Conservation (phyloP, 2,113 vertebrate species). For the Pangasianodon hypophthalmus region DNA sequence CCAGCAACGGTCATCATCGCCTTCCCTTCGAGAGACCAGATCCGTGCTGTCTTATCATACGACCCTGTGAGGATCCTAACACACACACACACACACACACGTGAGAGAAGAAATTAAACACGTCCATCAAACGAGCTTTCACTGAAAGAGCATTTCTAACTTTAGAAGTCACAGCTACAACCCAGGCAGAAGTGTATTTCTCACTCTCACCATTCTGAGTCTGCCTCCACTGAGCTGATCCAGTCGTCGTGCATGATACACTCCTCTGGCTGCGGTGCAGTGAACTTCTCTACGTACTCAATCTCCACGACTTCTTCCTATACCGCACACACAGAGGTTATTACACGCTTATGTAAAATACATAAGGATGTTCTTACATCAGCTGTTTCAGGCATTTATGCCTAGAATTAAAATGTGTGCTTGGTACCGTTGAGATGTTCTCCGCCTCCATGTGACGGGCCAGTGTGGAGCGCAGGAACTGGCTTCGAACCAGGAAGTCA, state of each 20-base stretch:
- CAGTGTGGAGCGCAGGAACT: conserved; percentile 87
- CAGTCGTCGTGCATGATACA: conserved; percentile 97
- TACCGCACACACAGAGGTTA: conserved; percentile 47
- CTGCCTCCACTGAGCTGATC: conserved; percentile 89
- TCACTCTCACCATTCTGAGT: conserved; percentile 85
- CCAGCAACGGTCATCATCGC: conserved; percentile 84
- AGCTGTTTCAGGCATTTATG: not conserved
- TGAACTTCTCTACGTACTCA: conserved; percentile 91
- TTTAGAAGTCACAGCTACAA: not conserved
- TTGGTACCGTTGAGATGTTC: conserved; percentile 87
- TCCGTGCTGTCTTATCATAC: conserved; percentile 90
- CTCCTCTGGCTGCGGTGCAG: conserved; percentile 91
- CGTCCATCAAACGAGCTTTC: not conserved
- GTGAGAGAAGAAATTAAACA: not conserved
- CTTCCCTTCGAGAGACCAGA: conserved; percentile 95
- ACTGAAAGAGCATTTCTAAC: not conserved
- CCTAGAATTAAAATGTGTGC: not conserved
- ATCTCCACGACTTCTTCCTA: conserved; percentile 98
- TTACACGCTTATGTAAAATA: not conserved
- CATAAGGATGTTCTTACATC: not conserved
- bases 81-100: conserved; percentile 10
- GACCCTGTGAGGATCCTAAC: conserved; percentile 93
- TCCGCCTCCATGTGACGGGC: conserved; percentile 87
- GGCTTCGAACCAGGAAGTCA: conserved; percentile 93
- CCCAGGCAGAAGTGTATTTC: not conserved